These are phyloP conservation scores for Poecilia wingei DNA, from an alignment of 2,797 vertebrate genomes.

Conservation along the genomic window DNA sequence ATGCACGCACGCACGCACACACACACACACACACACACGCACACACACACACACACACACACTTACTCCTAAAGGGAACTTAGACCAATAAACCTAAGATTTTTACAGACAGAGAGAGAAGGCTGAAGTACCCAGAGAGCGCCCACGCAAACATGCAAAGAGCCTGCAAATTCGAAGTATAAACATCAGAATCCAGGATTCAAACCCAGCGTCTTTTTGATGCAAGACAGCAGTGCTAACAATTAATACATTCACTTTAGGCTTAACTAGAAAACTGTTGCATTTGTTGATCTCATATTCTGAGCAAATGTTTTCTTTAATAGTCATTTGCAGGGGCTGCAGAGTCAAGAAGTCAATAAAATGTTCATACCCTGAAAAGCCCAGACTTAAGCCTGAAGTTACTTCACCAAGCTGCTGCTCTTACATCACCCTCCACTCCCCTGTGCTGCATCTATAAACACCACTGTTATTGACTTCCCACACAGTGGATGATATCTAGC, in stretches of 20 bases:
- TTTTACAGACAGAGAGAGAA: background rate
- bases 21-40: background rate
- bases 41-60: background rate
- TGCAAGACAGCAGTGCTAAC: background rate
- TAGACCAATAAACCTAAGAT: background rate
- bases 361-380: background rate
- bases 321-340: slow-evolving; percentile 1
- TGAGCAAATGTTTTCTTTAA: background rate
- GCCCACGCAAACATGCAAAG: background rate
- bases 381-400: background rate
- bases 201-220: background rate
- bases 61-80: background rate
- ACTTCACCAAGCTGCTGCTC: background rate
- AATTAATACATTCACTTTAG: background rate
- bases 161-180: background rate
- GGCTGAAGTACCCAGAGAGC: background rate
- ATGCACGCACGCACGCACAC: background rate
- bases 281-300: background rate
- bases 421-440: slow-evolving; percentile 5
- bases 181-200: background rate
- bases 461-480: background rate
- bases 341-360: background rate
- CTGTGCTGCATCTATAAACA: background rate
- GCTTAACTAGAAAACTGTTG: background rate
- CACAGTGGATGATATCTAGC: background rate